Conservation (phyloP, 2,888 invertebrate species). For the Pachydiplax longipennis region DNA sequence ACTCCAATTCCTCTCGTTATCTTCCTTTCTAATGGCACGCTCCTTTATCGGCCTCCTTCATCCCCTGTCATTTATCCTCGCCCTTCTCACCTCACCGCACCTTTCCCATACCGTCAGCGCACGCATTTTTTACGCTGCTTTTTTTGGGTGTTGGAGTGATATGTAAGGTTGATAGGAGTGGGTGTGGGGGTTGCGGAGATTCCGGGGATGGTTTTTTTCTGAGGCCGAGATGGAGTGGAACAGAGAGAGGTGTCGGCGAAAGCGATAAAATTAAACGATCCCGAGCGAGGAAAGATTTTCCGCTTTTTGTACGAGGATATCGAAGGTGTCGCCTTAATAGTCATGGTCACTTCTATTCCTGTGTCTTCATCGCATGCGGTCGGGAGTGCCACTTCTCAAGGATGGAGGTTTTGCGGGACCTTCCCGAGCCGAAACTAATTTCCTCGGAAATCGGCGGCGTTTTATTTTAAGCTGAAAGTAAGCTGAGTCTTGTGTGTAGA, state of each 20-base stretch:
- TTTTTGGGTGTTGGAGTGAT: neutral
- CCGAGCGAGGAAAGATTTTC: neutral
- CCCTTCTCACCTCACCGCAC: neutral
- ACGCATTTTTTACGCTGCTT: slow-evolving; percentile 6
- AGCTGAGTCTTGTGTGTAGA: too few relatives aligned
- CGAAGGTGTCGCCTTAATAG: slow-evolving; percentile 13
- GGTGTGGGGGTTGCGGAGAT: neutral
- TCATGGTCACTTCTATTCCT: neutral
- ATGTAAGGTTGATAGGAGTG: neutral
- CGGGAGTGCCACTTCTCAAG: neutral
- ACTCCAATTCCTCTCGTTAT: neutral
- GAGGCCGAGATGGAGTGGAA: neutral
- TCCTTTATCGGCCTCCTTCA: slow-evolving; percentile 23
- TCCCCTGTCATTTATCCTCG: neutral
- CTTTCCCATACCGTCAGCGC: slow-evolving; percentile 12
- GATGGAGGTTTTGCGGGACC: too few relatives aligned
- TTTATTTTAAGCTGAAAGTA: too few relatives aligned
- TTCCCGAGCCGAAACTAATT: too few relatives aligned
- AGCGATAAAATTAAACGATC: slow-evolving; percentile 32
- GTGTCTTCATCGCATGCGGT: neutral
- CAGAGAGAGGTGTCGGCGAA: neutral
- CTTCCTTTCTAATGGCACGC: neutral
- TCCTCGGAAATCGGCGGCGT: too few relatives aligned
- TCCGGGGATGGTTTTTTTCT: neutral
- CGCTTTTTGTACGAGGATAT: neutral